Evolutionary conservation across 1,140 invertebrate species (phyloP).

Genomic region (Drosophila nigrodunni): DNA sequence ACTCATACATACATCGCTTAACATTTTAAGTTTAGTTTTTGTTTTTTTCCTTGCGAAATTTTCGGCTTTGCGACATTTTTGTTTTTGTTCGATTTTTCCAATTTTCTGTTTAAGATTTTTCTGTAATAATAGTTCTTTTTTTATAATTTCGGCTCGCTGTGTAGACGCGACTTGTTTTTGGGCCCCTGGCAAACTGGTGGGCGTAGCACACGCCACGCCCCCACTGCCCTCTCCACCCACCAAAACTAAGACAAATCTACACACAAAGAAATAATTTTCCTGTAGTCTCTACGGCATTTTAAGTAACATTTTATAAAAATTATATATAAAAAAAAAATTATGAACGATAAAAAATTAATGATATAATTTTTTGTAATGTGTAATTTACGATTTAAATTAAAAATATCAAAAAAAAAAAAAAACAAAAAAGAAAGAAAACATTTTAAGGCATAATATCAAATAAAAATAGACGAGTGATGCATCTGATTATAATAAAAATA

Average conservation of each 20-base stretch:
- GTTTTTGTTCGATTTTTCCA: constrained; percentile 30
- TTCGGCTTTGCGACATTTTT: constrained; percentile 57
- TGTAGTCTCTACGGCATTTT: constrained; percentile 74
- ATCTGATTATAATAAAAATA: constrained; percentile 50
- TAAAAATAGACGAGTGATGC: constrained; percentile 79
- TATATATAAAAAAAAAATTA: constrained; percentile 35
- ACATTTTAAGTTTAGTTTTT: constrained; percentile 45
- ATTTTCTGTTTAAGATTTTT: constrained; percentile 52
- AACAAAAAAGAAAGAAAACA: constrained; percentile 41
- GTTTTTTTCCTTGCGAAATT: constrained; percentile 29
- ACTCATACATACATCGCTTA: constrained; percentile 37
- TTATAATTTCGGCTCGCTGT: constrained; percentile 39
- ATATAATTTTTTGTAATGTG: constrained; percentile 61
- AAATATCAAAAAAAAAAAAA: constrained; percentile 64
- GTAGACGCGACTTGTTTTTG: constrained; percentile 43
- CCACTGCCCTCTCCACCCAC: constrained; percentile 15
- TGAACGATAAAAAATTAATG: constrained; percentile 38
- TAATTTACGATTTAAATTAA: constrained; percentile 65
- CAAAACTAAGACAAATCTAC: constrained; percentile 70
- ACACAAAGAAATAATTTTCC: constrained; percentile 41
- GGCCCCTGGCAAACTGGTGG: background rate
- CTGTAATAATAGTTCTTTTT: constrained; percentile 43
- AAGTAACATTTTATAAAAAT: constrained; percentile 51
- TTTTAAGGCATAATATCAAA: constrained; percentile 76
- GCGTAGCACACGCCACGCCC: background rate